A percentile compares a stretch with the other conserved stretches of the same genome.
Conservation (phyloP, 2,113 vertebrate genomes). For the Macrotis lagotis region DNA sequence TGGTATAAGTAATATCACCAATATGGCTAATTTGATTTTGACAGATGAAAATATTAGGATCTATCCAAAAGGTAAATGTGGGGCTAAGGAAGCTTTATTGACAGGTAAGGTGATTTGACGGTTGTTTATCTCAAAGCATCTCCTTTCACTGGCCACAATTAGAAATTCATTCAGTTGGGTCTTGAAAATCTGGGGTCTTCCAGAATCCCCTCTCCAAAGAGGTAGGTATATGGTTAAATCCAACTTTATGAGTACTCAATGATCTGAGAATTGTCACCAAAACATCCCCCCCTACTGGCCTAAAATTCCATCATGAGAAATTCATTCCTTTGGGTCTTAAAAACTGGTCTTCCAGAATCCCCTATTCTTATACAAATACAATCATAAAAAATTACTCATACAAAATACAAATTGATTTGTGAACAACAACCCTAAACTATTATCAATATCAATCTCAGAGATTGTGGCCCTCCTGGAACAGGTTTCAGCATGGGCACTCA, state of each 20-base stretch:
- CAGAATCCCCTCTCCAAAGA: background rate
- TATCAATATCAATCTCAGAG: background rate
- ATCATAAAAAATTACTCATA: too few species aligned
- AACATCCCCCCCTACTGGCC: background rate
- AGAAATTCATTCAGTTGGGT: constrained; percentile 12
- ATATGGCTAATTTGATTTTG: constrained; percentile 9
- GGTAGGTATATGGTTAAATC: background rate
- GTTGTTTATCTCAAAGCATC: constrained; percentile 5
- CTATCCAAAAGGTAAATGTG: background rate
- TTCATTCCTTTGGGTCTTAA: constrained; percentile 23
- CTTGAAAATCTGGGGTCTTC: background rate
- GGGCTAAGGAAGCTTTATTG: background rate
- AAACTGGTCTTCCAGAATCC: background rate
- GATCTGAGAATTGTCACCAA: background rate
- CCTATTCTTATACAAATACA: background rate
- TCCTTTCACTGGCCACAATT: background rate
- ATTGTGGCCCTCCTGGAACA: background rate
- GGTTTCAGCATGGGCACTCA: background rate
- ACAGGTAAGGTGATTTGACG: background rate
- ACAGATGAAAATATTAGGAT: background rate
- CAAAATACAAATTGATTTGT: background rate
- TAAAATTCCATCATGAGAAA: constrained; percentile 21
- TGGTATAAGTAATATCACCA: constrained; percentile 3
- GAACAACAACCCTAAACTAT: background rate
- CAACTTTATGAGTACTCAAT: background rate